phyloP scores from a whole-genome alignment of 2,113 vertebrate species.

The Pelecanus crispus region DNA sequence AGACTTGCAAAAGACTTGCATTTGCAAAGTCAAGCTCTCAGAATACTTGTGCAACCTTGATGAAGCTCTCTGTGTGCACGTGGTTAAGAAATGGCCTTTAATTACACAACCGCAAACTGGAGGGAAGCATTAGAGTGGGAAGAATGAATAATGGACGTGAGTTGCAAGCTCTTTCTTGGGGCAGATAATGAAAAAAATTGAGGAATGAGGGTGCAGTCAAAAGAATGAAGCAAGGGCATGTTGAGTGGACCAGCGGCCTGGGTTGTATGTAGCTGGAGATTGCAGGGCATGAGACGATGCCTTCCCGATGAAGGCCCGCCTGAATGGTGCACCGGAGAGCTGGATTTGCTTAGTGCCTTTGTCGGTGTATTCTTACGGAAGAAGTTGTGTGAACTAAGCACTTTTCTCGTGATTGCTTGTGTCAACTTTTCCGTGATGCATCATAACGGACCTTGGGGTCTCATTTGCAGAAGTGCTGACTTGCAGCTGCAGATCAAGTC shows the following conservation, averaged over 20 bases:
- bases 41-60: not conserved
- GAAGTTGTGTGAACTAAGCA: not conserved
- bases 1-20: not conserved
- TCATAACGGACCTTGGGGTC: not conserved
- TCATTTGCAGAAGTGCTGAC: not conserved
- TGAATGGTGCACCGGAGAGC: not conserved
- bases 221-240: not conserved
- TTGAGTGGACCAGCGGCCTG: too few species aligned
- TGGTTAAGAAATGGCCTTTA: not conserved
- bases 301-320: rapidly evolving
- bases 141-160: not conserved
- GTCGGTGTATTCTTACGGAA: not conserved
- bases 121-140: not conserved
- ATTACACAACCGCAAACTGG: not conserved
- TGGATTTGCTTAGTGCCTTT: not conserved
- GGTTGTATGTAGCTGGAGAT: not conserved
- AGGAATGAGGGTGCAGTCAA: not conserved
- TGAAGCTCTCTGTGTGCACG: not conserved
- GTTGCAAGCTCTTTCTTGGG: not conserved
- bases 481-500: not conserved
- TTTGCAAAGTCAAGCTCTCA: not conserved
- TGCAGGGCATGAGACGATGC: rapidly evolving
- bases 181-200: not conserved
- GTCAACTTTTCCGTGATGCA: not conserved
- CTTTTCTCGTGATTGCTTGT: not conserved